Base-by-base conservation (phyloP, 2,797 vertebrate genomes). In the Crocidura indochinensis region DNA sequence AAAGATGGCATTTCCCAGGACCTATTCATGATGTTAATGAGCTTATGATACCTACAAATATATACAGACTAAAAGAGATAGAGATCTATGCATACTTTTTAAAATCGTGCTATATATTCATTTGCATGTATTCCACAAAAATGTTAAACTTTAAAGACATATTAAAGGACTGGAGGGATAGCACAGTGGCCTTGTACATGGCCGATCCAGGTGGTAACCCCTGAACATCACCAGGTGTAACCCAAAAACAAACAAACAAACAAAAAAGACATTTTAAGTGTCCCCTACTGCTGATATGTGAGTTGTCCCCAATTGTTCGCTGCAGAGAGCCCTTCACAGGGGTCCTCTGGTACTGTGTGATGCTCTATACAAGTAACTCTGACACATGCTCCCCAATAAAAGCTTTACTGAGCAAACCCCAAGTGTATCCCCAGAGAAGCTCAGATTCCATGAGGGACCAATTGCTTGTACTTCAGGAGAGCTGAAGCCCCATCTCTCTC, bases 261-360 rank as follows among this genome's bases (percentile, higher is more conserved):
- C 38, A 38, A 38, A 38, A 38, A 38, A 5, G 38, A 38, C 8
- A 72, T 47, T 79, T 74, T 51, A 93, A 69, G 68, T 62, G 78
- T 12, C 22, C 53, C 62, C 38, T 53, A 31, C n/a, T 24, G 53
- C 49, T 73, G 24, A 3, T 29, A 49, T 46, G 60, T 72, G 67
- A 27, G 20, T 22, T 72, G 75, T 26, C 67, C 60, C 69, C 49
- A 60, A 20, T 8, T 14, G 15, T 10, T 79, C 29, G 60, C 11
- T 47, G 19, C 44, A 74, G 31, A 60, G 71, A 72, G 27, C 19
- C 26, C 31, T 84, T 81, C 27, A 56, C 44, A 20, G 26, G 26
- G 17, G 17, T 53, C 31, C 62, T 62, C 53, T 92, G 83, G 72
- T 85, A 78, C 60, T 51, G 49, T 15, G 22, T 60, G 80, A 64